phyloP scores from a whole-genome alignment of 2,888 invertebrate species.

The Caenorhabditis sp. region DNA sequence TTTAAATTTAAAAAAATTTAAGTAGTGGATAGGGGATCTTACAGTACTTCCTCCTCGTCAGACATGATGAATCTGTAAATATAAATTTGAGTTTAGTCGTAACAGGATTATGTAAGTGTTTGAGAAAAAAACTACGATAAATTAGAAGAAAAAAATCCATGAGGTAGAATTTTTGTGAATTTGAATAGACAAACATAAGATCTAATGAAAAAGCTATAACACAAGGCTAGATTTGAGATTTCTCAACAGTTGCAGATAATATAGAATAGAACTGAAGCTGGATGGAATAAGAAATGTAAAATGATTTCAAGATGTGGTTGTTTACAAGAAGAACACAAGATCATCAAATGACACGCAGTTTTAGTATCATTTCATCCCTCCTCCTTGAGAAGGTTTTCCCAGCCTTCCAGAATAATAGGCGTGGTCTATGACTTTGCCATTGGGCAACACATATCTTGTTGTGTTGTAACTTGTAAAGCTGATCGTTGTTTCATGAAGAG shows the following conservation, averaged over 20 bases:
- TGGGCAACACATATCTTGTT: not conserved
- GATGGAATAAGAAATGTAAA: no score
- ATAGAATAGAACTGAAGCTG: no score
- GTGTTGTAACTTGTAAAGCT: not conserved
- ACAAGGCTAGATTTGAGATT: no score
- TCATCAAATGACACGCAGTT: not conserved
- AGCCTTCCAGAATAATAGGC: not conserved
- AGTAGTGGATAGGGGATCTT: conserved; percentile 25
- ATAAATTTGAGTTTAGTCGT: no score
- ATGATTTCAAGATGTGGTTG: no score
- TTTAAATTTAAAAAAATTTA: not conserved
- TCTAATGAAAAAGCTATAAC: no score
- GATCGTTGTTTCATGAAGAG: not conserved
- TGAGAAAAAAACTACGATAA: not conserved
- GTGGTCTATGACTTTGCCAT: not conserved
- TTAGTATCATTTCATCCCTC: no score
- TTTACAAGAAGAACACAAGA: no score
- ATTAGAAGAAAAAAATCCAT: no score
- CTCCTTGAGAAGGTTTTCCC: not conserved
- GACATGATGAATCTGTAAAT: conserved; percentile 55
- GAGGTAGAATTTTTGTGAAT: no score
- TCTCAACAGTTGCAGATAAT: no score
- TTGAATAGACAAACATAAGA: no score
- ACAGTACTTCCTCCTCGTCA: conserved; percentile 63
- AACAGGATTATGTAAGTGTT: not conserved